Evolutionary conservation across 2,113 vertebrate species (phyloP).

Genomic region (Upupa epops): DNA sequence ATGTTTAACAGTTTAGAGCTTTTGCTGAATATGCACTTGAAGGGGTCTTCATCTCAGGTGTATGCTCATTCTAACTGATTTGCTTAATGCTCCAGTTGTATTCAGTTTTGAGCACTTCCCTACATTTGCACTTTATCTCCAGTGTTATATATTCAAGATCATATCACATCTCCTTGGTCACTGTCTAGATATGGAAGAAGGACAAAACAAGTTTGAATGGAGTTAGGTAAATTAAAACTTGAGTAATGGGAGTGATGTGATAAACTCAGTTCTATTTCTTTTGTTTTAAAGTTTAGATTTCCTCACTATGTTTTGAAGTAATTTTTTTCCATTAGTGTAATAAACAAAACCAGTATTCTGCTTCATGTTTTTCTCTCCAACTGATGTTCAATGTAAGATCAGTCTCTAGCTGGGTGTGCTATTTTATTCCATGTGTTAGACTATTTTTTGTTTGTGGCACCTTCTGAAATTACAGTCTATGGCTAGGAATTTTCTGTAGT

Average conservation of each 20-base stretch:
- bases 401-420: not conserved
- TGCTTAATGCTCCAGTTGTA: not conserved
- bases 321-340: not conserved
- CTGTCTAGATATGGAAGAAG: not conserved
- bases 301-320: not conserved
- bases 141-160: not conserved
- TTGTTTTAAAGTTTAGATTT: not conserved
- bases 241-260: not conserved
- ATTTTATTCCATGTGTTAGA: slow-evolving; percentile 22
- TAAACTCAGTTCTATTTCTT: not conserved
- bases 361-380: not conserved
- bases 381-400: not conserved
- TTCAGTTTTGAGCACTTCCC: not conserved
- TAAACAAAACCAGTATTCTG: not conserved
- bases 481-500: slow-evolving; percentile 1
- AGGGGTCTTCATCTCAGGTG: not conserved
- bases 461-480: slow-evolving; percentile 47
- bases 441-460: not conserved
- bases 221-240: not conserved
- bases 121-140: not conserved
- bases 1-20: not conserved
- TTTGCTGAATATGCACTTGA: not conserved
- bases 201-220: not conserved
- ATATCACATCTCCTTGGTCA: not conserved
- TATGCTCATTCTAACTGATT: not conserved